phyloP scores from a whole-genome alignment of 2,113 vertebrate species.

The Campylomormyrus tamandua region DNA sequence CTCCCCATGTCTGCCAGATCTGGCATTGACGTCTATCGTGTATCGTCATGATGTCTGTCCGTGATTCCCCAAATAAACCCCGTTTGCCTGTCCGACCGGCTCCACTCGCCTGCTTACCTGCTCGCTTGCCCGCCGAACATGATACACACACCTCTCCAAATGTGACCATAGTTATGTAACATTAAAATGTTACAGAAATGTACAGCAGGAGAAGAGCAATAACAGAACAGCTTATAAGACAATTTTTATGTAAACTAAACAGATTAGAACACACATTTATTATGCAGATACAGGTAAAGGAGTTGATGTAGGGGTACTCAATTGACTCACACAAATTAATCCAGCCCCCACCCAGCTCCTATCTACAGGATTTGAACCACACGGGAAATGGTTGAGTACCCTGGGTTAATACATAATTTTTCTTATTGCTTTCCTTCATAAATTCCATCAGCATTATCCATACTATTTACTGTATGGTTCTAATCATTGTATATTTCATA shows the following conservation, averaged over 20 bases:
- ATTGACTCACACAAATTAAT: not conserved
- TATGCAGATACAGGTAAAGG: not conserved
- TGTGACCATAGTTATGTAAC: not conserved
- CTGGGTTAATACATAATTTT: not conserved
- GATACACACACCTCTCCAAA: not conserved
- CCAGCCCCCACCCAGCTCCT: no score
- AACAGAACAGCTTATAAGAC: not conserved
- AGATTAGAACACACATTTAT: not conserved
- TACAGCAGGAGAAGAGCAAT: not conserved
- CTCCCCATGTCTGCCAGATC: no score
- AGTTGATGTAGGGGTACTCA: not conserved
- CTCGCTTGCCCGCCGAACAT: no score
- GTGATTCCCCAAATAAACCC: no score
- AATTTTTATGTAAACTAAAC: not conserved
- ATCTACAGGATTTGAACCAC: not conserved
- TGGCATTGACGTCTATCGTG: no score
- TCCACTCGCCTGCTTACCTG: no score
- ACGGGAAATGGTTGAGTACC: not conserved
- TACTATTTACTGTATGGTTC: not conserved
- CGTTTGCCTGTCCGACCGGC: no score
- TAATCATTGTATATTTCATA: not conserved
- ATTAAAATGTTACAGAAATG: not conserved
- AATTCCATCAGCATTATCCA: not conserved
- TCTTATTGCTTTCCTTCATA: not conserved
- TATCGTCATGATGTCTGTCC: no score